A percentile compares a stretch with the other conserved stretches of the same genome.
phyloP scores from a whole-genome alignment of 2,113 vertebrate genomes.

The Thalassoma bifasciatum region DNA sequence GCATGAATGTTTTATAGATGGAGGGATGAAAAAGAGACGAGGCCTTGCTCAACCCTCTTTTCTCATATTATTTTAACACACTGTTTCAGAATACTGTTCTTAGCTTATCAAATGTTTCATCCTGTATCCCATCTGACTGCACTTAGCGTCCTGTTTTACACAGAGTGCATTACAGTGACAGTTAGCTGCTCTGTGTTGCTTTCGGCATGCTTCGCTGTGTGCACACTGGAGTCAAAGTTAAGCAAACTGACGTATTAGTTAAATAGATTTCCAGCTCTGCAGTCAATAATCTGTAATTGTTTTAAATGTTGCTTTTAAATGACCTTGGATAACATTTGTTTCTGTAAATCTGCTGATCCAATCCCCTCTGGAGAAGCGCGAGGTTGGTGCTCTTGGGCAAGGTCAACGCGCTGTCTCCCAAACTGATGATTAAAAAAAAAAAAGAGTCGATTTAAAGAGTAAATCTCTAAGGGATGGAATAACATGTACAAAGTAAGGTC shows the following conservation, averaged over 20 bases:
- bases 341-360: conserved; percentile 60
- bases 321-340: conserved; percentile 47
- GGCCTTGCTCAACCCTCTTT: conserved; percentile 39
- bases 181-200: not conserved
- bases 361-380: conserved; percentile 14
- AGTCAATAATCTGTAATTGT: conserved; percentile 13
- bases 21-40: conserved; percentile 62
- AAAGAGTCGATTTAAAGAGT: conserved; percentile 30
- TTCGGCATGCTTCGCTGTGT: not conserved
- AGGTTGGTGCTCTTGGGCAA: conserved; percentile 52
- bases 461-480: conserved; percentile 44
- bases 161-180: not conserved
- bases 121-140: conserved; percentile 24
- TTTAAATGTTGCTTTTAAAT: conserved; percentile 9
- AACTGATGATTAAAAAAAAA: conserved; percentile 48
- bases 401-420: conserved; percentile 52
- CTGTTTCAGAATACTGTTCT: conserved; percentile 49
- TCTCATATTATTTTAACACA: conserved; percentile 36
- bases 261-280: not conserved
- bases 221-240: conserved; percentile 5
- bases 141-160: conserved; percentile 25
- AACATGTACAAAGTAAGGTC: conserved; percentile 43
- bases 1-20: conserved; percentile 74
- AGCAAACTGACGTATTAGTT: not conserved
- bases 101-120: conserved; percentile 6